A percentile compares a stretch with the other conserved stretches of the same genome.
Evolutionary conservation across 2,113 vertebrate species (phyloP).

Genomic region (Lepidothrix coronata): DNA sequence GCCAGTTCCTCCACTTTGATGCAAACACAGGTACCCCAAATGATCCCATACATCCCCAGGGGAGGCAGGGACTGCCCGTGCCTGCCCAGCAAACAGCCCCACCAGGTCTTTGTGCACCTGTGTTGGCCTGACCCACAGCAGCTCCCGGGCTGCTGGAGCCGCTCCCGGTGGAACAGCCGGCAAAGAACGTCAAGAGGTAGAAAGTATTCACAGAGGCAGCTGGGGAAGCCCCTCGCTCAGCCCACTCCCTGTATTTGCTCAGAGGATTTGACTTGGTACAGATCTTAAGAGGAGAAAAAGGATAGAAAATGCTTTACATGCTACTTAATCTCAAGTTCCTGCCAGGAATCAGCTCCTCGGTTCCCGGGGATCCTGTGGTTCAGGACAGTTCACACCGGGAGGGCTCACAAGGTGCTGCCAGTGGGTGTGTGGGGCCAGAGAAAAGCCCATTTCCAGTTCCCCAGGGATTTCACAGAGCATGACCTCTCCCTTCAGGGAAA

Average conservation of each 20-base stretch:
- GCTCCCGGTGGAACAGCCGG: accelerated
- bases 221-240: neutral
- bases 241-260: neutral
- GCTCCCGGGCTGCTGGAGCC: neutral
- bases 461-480: accelerated
- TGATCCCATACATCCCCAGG: accelerated
- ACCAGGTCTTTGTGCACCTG: neutral
- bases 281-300: neutral
- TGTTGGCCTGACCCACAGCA: neutral
- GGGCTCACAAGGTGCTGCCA: neutral
- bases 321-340: neutral
- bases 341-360: neutral
- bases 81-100: neutral
- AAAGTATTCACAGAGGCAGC: neutral
- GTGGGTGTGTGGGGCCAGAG: neutral
- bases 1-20: neutral
- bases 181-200: neutral
- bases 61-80: neutral
- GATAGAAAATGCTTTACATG: neutral
- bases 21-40: neutral
- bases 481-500: neutral
- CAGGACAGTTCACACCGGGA: accelerated
- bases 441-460: neutral
- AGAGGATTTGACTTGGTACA: neutral
- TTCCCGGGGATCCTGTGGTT: accelerated